Evolutionary conservation across 2,113 vertebrate species (phyloP).

Genomic region (Cyanocitta stelleri): DNA sequence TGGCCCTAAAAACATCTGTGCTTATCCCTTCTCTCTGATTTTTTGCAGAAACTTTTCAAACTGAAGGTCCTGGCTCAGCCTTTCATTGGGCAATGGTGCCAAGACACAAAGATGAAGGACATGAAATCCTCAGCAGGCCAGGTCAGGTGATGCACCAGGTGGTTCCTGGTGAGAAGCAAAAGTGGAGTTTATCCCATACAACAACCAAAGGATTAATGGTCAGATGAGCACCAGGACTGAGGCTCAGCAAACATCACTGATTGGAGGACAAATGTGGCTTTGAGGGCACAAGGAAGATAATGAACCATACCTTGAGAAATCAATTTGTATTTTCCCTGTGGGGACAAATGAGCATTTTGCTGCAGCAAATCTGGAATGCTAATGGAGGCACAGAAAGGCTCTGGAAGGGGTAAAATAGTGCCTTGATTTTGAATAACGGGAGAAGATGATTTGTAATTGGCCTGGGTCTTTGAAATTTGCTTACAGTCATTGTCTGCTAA

Average conservation of each 20-base stretch:
- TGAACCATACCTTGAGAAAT: not conserved
- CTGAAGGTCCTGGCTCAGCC: not conserved
- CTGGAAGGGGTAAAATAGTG: not conserved
- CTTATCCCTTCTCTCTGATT: not conserved
- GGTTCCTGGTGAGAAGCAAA: not conserved
- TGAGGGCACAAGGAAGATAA: not conserved
- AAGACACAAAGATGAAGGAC: not conserved
- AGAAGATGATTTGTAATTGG: not conserved
- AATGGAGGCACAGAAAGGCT: not conserved
- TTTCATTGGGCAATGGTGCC: not conserved
- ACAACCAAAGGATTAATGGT: not conserved
- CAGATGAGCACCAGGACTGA: not conserved
- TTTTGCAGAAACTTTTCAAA: not conserved
- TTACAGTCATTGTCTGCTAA: not conserved
- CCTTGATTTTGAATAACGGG: not conserved
- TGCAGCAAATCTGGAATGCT: not conserved
- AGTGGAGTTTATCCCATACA: not conserved
- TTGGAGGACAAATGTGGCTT: not conserved
- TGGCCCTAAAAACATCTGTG: not conserved
- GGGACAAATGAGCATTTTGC: not conserved
- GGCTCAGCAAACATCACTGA: not conserved
- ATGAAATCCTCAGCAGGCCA: not conserved
- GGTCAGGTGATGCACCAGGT: not conserved
- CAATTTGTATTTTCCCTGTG: not conserved
- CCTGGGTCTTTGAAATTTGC: slow-evolving; percentile 9